A percentile compares a stretch with the other conserved stretches of the same genome.
phyloP scores from a whole-genome alignment of 2,113 vertebrate genomes.

The Ptilonorhynchus violaceus region DNA sequence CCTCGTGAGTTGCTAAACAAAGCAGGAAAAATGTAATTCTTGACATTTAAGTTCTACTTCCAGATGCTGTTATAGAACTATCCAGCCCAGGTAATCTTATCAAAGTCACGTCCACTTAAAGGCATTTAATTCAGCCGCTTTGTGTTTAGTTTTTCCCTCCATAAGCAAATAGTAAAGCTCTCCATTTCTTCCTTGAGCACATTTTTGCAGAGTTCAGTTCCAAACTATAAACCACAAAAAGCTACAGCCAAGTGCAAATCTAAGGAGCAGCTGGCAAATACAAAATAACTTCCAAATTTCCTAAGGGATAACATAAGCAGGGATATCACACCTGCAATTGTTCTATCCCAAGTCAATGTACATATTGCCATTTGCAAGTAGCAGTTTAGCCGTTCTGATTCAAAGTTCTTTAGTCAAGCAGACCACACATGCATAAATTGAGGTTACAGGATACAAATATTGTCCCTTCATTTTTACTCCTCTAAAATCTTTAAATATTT shows the following conservation, averaged over 20 bases:
- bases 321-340: background rate
- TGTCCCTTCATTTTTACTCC: background rate
- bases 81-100: background rate
- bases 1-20: background rate
- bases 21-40: background rate
- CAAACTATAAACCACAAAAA: background rate
- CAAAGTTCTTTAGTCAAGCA: background rate
- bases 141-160: background rate
- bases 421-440: background rate
- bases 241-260: background rate
- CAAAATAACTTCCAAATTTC: background rate
- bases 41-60: background rate
- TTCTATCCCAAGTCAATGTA: background rate
- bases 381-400: background rate
- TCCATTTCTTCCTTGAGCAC: background rate
- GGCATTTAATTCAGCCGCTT: background rate
- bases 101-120: background rate
- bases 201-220: background rate
- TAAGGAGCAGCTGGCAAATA: background rate
- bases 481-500: conserved; percentile 3
- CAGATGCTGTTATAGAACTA: background rate
- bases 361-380: background rate
- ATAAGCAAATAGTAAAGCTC: background rate
- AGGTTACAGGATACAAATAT: background rate
- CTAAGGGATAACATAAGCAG: background rate